phyloP scores from a whole-genome alignment of 2,888 invertebrate genomes.

The Lasioglossum figueresi region DNA sequence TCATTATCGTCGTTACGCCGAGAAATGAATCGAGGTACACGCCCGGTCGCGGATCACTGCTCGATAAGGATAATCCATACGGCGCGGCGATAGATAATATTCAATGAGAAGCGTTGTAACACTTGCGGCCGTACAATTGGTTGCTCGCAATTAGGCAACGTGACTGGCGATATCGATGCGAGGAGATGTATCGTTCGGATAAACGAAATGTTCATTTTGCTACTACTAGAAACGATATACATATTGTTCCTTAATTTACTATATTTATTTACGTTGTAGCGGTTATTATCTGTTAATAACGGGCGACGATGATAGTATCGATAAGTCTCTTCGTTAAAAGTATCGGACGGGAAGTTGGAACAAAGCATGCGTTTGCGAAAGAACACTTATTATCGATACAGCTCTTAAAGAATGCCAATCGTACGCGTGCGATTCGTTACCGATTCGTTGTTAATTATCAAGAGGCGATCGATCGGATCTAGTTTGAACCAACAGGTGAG shows the following conservation, averaged over 20 bases:
- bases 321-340: too few species aligned
- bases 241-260: too few species aligned
- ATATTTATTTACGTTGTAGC: too few species aligned
- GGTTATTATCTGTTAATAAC: too few species aligned
- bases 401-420: neutral
- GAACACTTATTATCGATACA: too few species aligned
- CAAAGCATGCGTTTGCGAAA: too few species aligned
- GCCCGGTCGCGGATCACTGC: conserved; percentile 28
- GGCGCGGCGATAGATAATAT: neutral
- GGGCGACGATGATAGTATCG: too few species aligned
- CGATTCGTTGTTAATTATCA: neutral
- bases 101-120: neutral
- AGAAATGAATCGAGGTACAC: conserved; percentile 21
- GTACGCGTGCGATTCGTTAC: neutral
- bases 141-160: neutral
- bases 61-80: conserved; percentile 33
- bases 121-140: neutral
- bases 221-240: too few species aligned
- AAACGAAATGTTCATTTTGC: too few species aligned
- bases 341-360: too few species aligned
- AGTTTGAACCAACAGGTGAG: conserved; percentile 4
- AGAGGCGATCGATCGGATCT: neutral
- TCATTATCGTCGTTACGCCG: conserved; percentile 33
- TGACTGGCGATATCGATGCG: neutral
- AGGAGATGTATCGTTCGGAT: too few species aligned